Evolutionary conservation across 1,140 invertebrate species (phyloP).

Genomic region (Diorhabda carinulata): DNA sequence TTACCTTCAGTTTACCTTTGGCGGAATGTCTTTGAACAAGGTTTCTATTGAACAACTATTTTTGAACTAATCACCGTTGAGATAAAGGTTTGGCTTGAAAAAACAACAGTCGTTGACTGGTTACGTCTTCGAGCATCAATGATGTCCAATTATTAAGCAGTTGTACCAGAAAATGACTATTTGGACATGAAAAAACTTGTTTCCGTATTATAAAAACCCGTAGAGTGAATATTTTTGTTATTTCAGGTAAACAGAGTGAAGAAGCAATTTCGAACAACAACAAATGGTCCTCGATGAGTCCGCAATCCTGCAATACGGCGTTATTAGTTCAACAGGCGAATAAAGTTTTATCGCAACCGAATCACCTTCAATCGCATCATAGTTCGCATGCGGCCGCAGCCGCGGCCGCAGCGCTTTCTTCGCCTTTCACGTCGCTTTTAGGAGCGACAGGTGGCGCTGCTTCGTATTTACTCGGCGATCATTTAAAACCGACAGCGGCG

Average conservation of each 20-base stretch:
- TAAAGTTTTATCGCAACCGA: conserved; percentile 44
- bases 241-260: conserved; percentile 48
- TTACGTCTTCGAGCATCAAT: too few relatives aligned
- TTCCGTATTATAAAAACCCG: background rate
- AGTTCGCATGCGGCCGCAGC: conserved; percentile 42
- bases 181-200: too few relatives aligned
- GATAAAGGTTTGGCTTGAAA: too few relatives aligned
- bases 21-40: too few relatives aligned
- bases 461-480: conserved; percentile 45
- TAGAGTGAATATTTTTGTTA: conserved; percentile 19
- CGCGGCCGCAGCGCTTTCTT: conserved; percentile 44
- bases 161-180: too few relatives aligned
- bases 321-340: conserved; percentile 47
- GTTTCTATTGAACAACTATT: too few relatives aligned
- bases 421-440: conserved; percentile 48
- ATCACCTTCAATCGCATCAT: conserved; percentile 43
- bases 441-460: conserved; percentile 44
- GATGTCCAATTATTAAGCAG: too few relatives aligned
- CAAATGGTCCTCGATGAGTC: conserved; percentile 47
- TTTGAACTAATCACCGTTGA: too few relatives aligned
- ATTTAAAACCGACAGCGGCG: conserved; percentile 44
- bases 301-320: conserved; percentile 46
- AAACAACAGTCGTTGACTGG: too few relatives aligned
- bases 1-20: too few relatives aligned
- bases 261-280: conserved; percentile 48